These are phyloP conservation scores for Apostichopus parvimensis DNA, from an alignment of 35 echinoderm and acorn worm genomes.

Conservation along the genomic window DNA sequence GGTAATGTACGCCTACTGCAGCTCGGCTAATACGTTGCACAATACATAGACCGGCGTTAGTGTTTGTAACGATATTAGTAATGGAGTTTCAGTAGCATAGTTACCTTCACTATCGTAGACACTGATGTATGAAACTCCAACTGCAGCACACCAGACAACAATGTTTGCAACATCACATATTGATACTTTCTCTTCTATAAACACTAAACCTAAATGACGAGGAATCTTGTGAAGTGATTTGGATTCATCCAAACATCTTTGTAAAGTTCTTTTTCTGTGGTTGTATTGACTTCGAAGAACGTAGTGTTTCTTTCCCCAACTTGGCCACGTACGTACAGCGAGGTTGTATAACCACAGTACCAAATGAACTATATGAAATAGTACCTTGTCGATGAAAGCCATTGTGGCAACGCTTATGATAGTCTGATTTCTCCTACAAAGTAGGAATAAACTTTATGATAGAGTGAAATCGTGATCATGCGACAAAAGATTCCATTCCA, in stretches of 20 bases:
- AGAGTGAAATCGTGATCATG: not conserved
- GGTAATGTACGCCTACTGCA: too few species aligned
- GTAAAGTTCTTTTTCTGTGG: conserved; percentile 38
- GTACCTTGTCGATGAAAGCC: conserved; percentile 36
- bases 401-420: not conserved
- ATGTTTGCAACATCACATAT: conserved; percentile 52
- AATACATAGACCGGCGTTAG: not conserved
- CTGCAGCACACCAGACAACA: conserved; percentile 62
- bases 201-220: conserved; percentile 39
- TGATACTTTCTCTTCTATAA: conserved; percentile 48
- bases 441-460: too few species aligned
- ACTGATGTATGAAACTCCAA: conserved; percentile 61
- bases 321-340: not conserved
- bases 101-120: conserved; percentile 51
- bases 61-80: not conserved
- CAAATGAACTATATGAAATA: conserved; percentile 17
- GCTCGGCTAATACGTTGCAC: too few species aligned
- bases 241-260: conserved; percentile 29
- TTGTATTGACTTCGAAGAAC: conserved; percentile 26
- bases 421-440: not conserved
- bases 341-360: conserved; percentile 27
- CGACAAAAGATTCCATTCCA: not conserved
- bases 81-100: not conserved
- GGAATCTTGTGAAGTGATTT: conserved; percentile 42
- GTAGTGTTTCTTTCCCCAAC: conserved; percentile 1